Percentiles rank a stretch among this genome's conserved stretches.
phyloP scores from a whole-genome alignment of 2,888 invertebrate species.

The Troglohyphantes excavatus region DNA sequence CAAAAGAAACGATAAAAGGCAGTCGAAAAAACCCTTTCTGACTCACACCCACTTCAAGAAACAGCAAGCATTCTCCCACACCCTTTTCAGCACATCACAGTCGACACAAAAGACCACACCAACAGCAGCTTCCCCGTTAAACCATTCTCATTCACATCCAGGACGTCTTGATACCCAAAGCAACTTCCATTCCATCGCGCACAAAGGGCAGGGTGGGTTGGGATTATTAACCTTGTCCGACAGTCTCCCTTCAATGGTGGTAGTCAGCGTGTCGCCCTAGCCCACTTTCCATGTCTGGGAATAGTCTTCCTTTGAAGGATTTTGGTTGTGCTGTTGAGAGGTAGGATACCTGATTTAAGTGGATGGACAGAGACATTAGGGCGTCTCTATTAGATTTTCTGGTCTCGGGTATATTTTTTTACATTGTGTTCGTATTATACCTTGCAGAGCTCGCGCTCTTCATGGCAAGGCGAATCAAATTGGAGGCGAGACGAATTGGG shows the following conservation, averaged over 20 bases:
- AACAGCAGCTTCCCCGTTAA: not conserved
- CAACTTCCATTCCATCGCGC: not conserved
- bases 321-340: not conserved
- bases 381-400: not conserved
- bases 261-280: conserved; percentile 1
- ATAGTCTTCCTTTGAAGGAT: not conserved
- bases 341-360: conserved; percentile 16
- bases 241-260: conserved; percentile 8
- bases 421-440: too few species aligned
- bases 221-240: conserved; percentile 44
- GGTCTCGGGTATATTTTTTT: too few species aligned
- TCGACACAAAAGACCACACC: not conserved
- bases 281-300: not conserved
- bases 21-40: not conserved
- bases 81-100: not conserved
- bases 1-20: not conserved
- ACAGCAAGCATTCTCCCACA: not conserved
- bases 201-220: not conserved
- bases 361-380: conserved; percentile 33
- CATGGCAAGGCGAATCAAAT: too few species aligned
- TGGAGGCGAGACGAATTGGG: too few species aligned
- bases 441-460: too few species aligned
- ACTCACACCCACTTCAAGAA: not conserved
- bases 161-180: not conserved
- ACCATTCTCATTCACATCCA: not conserved